These are phyloP conservation scores for Colaptes auratus DNA, from an alignment of 2,113 vertebrate species.

Conservation along the genomic window DNA sequence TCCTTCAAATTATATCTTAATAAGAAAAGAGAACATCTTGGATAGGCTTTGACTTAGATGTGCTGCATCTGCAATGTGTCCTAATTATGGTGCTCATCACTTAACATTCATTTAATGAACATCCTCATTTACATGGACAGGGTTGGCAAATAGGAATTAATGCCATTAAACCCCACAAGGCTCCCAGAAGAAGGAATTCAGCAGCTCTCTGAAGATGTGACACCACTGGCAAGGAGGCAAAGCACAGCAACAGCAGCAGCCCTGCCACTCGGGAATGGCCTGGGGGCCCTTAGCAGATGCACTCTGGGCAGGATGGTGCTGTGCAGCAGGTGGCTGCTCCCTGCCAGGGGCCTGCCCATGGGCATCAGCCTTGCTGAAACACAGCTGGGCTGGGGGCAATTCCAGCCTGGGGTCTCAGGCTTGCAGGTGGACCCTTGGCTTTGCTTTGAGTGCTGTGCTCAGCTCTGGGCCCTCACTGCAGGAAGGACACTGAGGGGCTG, in stretches of 20 bases:
- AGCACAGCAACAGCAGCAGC: neutral
- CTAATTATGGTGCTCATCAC: slow-evolving; percentile 65
- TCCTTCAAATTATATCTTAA: slow-evolving; percentile 51
- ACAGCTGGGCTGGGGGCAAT: neutral
- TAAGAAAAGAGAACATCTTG: slow-evolving; percentile 56
- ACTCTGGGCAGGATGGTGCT: neutral
- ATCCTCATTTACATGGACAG: slow-evolving; percentile 64
- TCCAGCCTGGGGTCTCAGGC: neutral
- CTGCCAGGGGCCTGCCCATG: neutral
- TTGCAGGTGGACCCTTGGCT: neutral
- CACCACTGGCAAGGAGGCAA: slow-evolving; percentile 29
- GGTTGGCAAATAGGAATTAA: slow-evolving; percentile 64
- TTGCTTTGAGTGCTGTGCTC: neutral
- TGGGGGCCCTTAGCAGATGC: neutral
- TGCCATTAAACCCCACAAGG: slow-evolving; percentile 26
- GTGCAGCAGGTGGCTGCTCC: fast-evolving
- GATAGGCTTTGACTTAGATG: slow-evolving; percentile 57
- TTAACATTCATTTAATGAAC: slow-evolving; percentile 68
- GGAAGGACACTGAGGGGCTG: too few species aligned
- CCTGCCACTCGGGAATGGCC: neutral
- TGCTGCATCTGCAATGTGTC: slow-evolving; percentile 54
- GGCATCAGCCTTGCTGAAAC: fast-evolving
- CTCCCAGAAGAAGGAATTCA: slow-evolving; percentile 43
- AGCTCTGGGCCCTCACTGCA: too few species aligned
- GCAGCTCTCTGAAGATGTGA: slow-evolving; percentile 7